Base-by-base conservation (phyloP, 2,797 vertebrate genomes). In the Hypotaenidia philippensis region DNA sequence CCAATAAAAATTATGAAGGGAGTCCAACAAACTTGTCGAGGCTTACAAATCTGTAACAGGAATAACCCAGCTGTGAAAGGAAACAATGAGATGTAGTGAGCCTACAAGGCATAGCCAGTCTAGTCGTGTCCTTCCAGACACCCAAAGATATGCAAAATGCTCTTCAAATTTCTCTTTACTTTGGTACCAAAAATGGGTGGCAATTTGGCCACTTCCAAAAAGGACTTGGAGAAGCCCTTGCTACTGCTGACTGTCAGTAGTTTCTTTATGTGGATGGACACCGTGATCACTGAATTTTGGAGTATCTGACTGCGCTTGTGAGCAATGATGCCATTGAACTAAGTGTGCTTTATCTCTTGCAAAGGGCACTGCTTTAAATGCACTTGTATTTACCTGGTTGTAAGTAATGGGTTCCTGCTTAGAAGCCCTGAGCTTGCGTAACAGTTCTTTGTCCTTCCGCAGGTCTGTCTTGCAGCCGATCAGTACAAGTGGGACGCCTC, bases 381-480 rank as follows among this genome's bases (percentile, higher is more conserved):
- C 20, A 4, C 5, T 7, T 40, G 2, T 21, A 2, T 19, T 95
- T 83, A 99, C 99, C 99, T 99, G 99, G 31, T 7, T 97, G 91
- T 99, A 99, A 8, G 99, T 99, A 91, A 99, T 97, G 41, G 99
- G 99, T 12, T 97, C 98, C 96, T 98, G 98, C 90, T 98, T 97
- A 27, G 98, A 90, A 3, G 99, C 98, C 95, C 97, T 98, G 56
- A 99, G 98, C 95, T 98, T 99, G 85, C 99, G 98, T 15, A 98
- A 36, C 40, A 98, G 98, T 84, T 99, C 99, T 95, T 99, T 99
- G 86, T 99, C 99, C 96, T 99, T 99, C 74, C 99, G 97, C 12
- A 99, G 98, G 97, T 99, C 99, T 0, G 98, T 99, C 97, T 99
- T 99, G 97, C 99, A 99, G 96, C 99, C 99, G 13, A 99, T 99